Conservation (phyloP, 1,140 invertebrate species). For the Drosophila nannoptera region DNA sequence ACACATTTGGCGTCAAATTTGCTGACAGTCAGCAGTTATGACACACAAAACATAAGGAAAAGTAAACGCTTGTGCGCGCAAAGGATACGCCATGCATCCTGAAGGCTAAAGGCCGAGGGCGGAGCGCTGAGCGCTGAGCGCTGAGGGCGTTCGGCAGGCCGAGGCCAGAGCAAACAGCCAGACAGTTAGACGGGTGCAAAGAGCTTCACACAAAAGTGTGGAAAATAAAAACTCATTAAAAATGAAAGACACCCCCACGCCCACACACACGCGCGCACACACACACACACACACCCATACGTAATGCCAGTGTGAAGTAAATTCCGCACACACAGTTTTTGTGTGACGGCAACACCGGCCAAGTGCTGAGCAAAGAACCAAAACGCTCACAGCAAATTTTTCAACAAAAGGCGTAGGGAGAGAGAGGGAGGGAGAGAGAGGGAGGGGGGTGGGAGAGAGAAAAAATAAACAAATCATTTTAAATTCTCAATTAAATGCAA, state of each 20-base stretch:
- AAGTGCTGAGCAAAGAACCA: constrained; percentile 66
- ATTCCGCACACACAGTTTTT: constrained; percentile 19
- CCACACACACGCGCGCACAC: constrained; percentile 22
- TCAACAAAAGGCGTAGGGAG: constrained; percentile 68
- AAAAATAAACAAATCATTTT: constrained; percentile 77
- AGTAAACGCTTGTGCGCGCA: constrained; percentile 50
- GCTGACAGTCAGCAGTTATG: constrained; percentile 67
- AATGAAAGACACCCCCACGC: constrained; percentile 60
- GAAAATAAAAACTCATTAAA: constrained; percentile 77
- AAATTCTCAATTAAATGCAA: constrained; percentile 77
- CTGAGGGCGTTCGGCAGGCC: background rate
- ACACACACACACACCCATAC: background rate
- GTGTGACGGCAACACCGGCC: constrained; percentile 38
- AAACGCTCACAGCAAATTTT: constrained; percentile 62
- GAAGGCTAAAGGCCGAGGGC: constrained; percentile 18
- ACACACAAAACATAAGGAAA: constrained; percentile 57
- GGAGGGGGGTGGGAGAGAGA: too few species aligned
- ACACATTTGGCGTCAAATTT: constrained; percentile 71
- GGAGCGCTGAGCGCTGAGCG: too few species aligned
- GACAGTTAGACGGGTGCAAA: constrained; percentile 52
- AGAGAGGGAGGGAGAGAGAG: too few species aligned
- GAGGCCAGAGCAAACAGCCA: constrained; percentile 26
- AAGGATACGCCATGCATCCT: constrained; percentile 49
- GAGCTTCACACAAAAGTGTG: constrained; percentile 49
- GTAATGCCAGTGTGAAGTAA: background rate